These are phyloP conservation scores for Aepyceros melampus DNA, from an alignment of 2,113 vertebrate genomes.

Conservation along the genomic window DNA sequence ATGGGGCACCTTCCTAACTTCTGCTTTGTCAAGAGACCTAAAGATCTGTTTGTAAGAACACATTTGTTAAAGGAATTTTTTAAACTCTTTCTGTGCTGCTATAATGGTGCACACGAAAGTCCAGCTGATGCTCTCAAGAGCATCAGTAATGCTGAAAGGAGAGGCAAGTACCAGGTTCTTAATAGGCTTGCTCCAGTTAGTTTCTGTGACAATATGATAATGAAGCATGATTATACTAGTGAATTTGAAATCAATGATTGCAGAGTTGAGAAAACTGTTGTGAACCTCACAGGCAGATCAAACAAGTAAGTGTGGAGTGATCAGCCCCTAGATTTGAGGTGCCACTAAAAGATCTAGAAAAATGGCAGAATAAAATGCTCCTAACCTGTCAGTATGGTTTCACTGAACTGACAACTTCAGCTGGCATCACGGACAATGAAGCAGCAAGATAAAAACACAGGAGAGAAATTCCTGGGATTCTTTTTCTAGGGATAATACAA, in stretches of 20 bases:
- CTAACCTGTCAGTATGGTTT: background rate
- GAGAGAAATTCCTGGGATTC: background rate
- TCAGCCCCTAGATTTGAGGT: background rate
- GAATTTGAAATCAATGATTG: background rate
- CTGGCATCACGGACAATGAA: background rate
- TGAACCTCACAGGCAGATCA: background rate
- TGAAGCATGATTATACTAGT: conserved; percentile 90
- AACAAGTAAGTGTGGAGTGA: background rate
- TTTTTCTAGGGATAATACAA: background rate
- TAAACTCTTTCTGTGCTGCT: conserved; percentile 69
- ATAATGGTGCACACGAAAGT: conserved; percentile 98
- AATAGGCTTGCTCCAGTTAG: conserved; percentile 97
- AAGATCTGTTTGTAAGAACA: background rate
- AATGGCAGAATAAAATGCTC: background rate
- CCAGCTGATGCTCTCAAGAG: conserved; percentile 95
- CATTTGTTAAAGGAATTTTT: background rate
- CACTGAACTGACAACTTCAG: background rate
- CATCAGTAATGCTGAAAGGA: conserved; percentile 98
- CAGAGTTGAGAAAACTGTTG: background rate
- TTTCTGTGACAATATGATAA: conserved; percentile 99
- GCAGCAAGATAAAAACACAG: background rate
- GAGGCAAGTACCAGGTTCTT: conserved; percentile 96
- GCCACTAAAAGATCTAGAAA: background rate
- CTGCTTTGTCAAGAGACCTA: background rate
- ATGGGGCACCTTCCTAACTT: background rate